These are phyloP conservation scores for Emys orbicularis DNA, from an alignment of 2,797 vertebrate genomes.

Conservation along the genomic window DNA sequence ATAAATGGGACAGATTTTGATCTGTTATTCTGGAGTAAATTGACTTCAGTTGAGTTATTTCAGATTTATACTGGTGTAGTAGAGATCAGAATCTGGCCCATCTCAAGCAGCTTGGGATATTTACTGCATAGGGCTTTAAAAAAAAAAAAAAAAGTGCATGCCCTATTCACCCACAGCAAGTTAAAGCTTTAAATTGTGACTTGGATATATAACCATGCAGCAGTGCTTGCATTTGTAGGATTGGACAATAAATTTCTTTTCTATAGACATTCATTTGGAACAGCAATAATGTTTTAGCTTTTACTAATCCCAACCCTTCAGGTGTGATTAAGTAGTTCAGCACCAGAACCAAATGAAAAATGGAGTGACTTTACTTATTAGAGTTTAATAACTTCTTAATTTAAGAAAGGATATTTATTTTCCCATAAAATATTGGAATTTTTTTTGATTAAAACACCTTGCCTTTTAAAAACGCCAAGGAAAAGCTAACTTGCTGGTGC, in stretches of 20 bases:
- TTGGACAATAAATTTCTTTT: slow-evolving; percentile 24
- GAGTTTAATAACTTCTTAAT: slow-evolving; percentile 59
- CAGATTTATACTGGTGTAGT: not conserved
- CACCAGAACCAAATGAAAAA: slow-evolving; percentile 54
- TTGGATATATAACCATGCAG: not conserved
- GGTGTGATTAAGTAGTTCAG: slow-evolving; percentile 49
- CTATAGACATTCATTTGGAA: not conserved
- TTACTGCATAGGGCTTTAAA: not conserved
- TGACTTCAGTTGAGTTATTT: not conserved
- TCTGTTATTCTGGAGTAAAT: not conserved
- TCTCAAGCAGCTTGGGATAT: not conserved
- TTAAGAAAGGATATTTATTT: slow-evolving; percentile 53
- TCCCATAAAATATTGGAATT: slow-evolving; percentile 12
- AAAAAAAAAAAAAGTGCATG: not conserved
- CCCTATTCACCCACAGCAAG: not conserved
- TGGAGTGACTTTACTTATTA: slow-evolving; percentile 23
- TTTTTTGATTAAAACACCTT: slow-evolving; percentile 45
- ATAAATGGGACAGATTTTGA: not conserved
- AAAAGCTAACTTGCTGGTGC: slow-evolving; percentile 7
- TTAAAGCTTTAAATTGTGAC: not conserved
- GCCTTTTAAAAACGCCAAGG: slow-evolving; percentile 29
- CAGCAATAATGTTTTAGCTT: slow-evolving; percentile 40
- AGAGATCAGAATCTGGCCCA: not conserved
- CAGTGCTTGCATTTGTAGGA: not conserved
- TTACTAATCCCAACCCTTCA: slow-evolving; percentile 43